A percentile compares a stretch with the other conserved stretches of the same genome.
Evolutionary conservation across 37 sponge, comb jelly and placozoan genomes (phyloP).

Genomic region (Eunapius fragilis): DNA sequence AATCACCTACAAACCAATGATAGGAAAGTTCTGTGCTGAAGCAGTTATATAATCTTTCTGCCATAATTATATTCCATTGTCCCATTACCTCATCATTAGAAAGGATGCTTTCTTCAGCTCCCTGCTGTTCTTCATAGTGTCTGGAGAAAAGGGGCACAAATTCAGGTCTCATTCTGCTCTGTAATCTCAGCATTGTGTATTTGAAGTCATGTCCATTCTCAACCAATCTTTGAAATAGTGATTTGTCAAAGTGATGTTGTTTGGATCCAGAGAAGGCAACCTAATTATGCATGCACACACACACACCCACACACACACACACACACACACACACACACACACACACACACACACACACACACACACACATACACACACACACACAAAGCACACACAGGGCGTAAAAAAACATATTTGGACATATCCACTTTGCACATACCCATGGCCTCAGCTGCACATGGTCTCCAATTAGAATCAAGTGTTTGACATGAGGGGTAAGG

Average conservation of each 20-base stretch:
- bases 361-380: no score
- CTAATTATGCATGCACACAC: no score
- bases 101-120: neutral
- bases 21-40: no score
- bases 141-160: constrained; percentile 13
- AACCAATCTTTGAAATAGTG: constrained; percentile 37
- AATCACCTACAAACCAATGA: no score
- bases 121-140: constrained; percentile 7
- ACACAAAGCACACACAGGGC: no score
- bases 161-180: constrained; percentile 25
- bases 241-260: constrained; percentile 9
- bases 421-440: neutral
- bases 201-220: neutral
- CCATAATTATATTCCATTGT: no score
- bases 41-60: no score
- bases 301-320: no score
- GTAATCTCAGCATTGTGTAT: constrained; percentile 12
- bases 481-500: constrained; percentile 30
- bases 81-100: neutral
- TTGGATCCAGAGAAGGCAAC: neutral
- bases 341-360: no score
- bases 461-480: constrained; percentile 35
- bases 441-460: constrained; percentile 21
- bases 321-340: no score
- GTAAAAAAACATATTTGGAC: no score